Percentiles rank a stretch among this genome's conserved stretches.
phyloP scores from a whole-genome alignment of 2,888 invertebrate genomes.

The Hermaeophaga mercurialis region DNA sequence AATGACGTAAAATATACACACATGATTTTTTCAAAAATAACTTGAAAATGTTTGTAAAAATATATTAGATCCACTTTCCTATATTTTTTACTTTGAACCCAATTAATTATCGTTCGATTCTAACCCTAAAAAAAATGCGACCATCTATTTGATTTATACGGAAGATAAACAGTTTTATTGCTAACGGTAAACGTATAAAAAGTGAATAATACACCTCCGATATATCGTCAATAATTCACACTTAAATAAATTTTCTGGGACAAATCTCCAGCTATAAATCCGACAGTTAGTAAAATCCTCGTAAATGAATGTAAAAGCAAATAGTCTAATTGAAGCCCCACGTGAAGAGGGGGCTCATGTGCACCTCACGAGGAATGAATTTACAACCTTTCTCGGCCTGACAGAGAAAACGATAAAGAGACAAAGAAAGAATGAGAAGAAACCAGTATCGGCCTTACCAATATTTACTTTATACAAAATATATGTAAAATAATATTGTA shows the following conservation, averaged over 20 bases:
- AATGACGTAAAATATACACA: no score
- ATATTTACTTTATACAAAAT: no score
- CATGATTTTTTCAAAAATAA: no score
- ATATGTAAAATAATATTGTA: no score
- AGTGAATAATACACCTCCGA: conserved; percentile 50
- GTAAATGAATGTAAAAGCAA: conserved; percentile 57
- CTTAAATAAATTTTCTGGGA: conserved; percentile 53
- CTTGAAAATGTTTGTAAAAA: no score
- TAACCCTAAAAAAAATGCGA: not conserved
- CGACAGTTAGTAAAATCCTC: conserved; percentile 58
- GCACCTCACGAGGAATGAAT: conserved; percentile 38
- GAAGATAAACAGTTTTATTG: not conserved
- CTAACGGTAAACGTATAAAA: conserved; percentile 29
- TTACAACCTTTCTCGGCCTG: conserved; percentile 24
- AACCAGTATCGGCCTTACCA: conserved; percentile 1
- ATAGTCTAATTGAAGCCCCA: conserved; percentile 57
- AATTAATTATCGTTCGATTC: not conserved
- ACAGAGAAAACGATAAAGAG: conserved; percentile 36
- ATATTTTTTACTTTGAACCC: no score
- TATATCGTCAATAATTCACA: conserved; percentile 54
- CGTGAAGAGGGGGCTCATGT: conserved; percentile 52
- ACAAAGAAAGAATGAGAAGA: not conserved
- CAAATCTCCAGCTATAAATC: conserved; percentile 56
- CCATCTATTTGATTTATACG: not conserved
- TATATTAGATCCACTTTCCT: no score